Percentiles rank a stretch among this genome's conserved stretches.
phyloP scores from a whole-genome alignment of 35 echinoderm and acorn worm species.

The Lytechinus variegatus region DNA sequence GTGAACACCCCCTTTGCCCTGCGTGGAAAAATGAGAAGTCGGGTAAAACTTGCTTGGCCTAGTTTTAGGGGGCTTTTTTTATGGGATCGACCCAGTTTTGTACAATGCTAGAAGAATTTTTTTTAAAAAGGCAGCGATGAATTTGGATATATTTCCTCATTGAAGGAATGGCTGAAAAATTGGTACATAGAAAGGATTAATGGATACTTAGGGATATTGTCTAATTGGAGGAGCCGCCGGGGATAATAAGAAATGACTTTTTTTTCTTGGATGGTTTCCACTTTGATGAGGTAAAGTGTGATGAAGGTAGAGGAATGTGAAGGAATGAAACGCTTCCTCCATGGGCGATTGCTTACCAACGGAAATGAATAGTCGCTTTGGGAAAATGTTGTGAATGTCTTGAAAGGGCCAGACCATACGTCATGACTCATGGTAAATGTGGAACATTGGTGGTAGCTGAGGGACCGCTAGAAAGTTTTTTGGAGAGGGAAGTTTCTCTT shows the following conservation, averaged over 20 bases:
- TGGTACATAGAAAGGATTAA: not conserved
- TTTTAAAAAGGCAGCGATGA: not conserved
- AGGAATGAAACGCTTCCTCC: not conserved
- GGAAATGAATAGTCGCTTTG: not conserved
- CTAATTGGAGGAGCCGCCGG: not conserved
- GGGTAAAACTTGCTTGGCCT: conserved; percentile 13
- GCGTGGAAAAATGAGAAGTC: not conserved
- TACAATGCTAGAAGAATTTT: not conserved
- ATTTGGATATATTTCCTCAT: not conserved
- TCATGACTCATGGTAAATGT: too few relatives aligned
- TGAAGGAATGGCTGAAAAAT: not conserved
- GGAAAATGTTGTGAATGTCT: not conserved
- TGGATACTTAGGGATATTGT: not conserved
- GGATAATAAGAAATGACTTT: not conserved
- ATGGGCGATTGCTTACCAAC: not conserved
- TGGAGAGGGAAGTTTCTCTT: too few relatives aligned
- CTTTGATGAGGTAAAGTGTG: not conserved
- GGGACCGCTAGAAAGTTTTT: too few relatives aligned
- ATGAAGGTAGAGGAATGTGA: not conserved
- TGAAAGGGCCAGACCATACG: not conserved
- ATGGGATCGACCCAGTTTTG: conserved; percentile 40
- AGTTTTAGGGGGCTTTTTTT: conserved; percentile 10
- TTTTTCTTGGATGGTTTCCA: not conserved
- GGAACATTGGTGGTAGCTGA: too few relatives aligned
- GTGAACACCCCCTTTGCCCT: too few relatives aligned